Conservation (phyloP, 2,888 invertebrate species). For the Ischnura elegans region DNA sequence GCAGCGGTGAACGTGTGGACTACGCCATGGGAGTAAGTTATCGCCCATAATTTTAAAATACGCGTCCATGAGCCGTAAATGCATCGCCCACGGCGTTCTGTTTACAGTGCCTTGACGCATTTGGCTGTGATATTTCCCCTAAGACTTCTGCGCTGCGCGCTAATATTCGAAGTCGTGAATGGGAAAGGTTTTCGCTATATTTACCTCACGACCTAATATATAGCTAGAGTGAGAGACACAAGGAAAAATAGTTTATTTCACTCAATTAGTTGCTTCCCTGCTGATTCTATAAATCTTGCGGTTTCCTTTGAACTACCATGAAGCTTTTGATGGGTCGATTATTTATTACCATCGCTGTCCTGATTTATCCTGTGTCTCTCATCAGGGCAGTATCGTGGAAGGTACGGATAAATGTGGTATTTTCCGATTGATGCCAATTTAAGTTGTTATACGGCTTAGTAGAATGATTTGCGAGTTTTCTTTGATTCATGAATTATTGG, state of each 20-base stretch:
- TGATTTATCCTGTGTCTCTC: no score
- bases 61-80: neutral
- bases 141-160: neutral
- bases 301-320: neutral
- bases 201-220: neutral
- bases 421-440: no score
- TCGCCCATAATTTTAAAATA: slow-evolving; percentile 9
- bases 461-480: no score
- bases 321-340: no score
- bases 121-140: neutral
- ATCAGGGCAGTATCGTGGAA: no score
- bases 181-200: neutral
- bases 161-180: neutral
- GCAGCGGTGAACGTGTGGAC: neutral
- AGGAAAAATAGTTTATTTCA: no score
- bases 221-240: neutral
- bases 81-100: neutral
- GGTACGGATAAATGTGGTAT: no score
- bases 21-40: neutral
- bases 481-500: no score
- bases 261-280: neutral
- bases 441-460: no score
- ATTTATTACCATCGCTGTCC: no score
- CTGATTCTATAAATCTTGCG: neutral
- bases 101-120: neutral